Evolutionary conservation across 2,113 vertebrate genomes (phyloP).

Genomic region (Zapus hudsonius): DNA sequence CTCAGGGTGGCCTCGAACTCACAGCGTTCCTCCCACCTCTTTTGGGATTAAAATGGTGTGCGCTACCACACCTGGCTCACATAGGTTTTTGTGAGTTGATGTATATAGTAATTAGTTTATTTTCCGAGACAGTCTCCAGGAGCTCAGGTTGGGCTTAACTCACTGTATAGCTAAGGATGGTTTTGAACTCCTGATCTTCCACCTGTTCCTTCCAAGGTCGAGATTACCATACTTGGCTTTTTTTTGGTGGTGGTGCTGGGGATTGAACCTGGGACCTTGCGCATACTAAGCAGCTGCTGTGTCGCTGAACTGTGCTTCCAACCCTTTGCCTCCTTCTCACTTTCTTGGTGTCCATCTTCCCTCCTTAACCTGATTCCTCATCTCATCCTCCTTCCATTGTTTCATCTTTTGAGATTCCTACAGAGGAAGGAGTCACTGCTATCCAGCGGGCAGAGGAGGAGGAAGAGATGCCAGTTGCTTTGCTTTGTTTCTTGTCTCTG

Average conservation of each 20-base stretch:
- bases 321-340: not conserved
- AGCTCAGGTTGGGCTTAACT: not conserved
- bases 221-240: not conserved
- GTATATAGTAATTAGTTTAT: not conserved
- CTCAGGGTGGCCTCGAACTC: too few relatives aligned
- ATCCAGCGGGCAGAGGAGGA: not conserved
- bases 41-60: too few relatives aligned
- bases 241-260: too few relatives aligned
- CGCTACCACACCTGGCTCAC: too few relatives aligned
- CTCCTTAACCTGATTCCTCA: not conserved
- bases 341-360: not conserved
- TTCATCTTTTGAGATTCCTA: slow-evolving; percentile 35
- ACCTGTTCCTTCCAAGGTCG: not conserved
- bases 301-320: too few relatives aligned
- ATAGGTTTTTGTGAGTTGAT: not conserved
- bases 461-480: not conserved
- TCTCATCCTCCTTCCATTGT: not conserved
- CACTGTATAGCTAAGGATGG: not conserved
- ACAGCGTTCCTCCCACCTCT: too few relatives aligned
- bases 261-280: too few relatives aligned
- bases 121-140: not conserved
- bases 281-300: too few relatives aligned
- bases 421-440: not conserved
- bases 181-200: not conserved
- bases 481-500: not conserved